phyloP scores from a whole-genome alignment of 2,113 vertebrate genomes.

The Rostratula benghalensis region DNA sequence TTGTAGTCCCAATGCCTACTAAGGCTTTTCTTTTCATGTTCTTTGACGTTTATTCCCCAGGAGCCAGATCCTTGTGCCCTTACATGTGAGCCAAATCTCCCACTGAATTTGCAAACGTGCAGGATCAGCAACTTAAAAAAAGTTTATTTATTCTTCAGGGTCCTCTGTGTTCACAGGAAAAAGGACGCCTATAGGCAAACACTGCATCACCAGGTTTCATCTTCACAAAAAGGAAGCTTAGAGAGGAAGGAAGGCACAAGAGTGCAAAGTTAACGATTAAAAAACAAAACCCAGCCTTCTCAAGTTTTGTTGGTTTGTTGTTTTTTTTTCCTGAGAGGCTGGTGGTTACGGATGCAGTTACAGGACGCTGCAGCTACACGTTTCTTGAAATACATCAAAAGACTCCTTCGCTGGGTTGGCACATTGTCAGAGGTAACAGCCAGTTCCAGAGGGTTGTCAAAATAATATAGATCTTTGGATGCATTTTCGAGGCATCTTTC shows the following conservation, averaged over 20 bases:
- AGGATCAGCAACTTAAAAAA: conserved; percentile 52
- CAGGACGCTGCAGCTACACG: not conserved
- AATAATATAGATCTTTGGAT: not conserved
- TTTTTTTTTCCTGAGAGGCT: conserved; percentile 30
- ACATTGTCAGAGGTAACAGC: not conserved
- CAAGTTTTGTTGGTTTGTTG: no score
- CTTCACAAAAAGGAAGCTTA: conserved; percentile 61
- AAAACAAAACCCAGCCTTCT: conserved; percentile 17
- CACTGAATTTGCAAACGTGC: conserved; percentile 46
- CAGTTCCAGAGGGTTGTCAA: not conserved
- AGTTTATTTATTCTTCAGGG: conserved; percentile 53
- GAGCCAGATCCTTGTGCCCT: conserved; percentile 44
- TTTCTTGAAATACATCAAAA: conserved; percentile 42
- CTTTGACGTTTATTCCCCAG: conserved; percentile 48
- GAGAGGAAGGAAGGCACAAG: conserved; percentile 66
- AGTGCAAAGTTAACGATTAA: not conserved
- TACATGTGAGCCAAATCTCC: conserved; percentile 39
- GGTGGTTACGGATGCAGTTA: not conserved
- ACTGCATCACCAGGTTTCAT: conserved; percentile 45
- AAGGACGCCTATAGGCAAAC: conserved; percentile 52
- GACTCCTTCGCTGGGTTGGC: not conserved
- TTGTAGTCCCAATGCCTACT: not conserved
- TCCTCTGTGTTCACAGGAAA: conserved; percentile 47
- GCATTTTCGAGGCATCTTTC: not conserved
- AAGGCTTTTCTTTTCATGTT: conserved; percentile 54